phyloP scores from a whole-genome alignment of 2,888 invertebrate genomes.

The Sminthurinus aureus region DNA sequence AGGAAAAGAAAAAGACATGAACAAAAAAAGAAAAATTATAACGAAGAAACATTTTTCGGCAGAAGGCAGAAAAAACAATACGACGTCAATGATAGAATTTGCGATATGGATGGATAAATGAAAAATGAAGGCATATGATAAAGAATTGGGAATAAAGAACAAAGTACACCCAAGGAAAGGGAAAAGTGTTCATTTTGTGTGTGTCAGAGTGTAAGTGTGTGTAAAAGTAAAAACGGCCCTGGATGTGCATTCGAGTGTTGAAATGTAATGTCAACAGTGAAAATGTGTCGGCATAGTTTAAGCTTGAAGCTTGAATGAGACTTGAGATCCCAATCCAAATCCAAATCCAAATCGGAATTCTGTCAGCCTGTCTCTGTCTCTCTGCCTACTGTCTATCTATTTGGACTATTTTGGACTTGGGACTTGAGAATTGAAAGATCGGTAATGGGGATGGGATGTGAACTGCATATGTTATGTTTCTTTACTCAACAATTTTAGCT shows the following conservation, averaged over 20 bases:
- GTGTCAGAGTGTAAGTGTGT: background rate
- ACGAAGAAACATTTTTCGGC: no score
- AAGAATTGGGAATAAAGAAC: background rate
- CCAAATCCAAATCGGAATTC: background rate
- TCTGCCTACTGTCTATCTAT: no score
- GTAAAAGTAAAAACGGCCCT: background rate
- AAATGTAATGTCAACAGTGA: background rate
- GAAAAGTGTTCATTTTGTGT: background rate
- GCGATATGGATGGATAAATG: background rate
- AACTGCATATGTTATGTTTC: no score
- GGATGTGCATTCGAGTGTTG: background rate
- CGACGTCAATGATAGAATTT: background rate
- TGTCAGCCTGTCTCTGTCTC: no score
- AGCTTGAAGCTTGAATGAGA: background rate
- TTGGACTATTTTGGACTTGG: no score
- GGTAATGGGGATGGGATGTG: no score
- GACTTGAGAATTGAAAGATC: no score
- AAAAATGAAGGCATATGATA: background rate
- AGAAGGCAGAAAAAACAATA: no score
- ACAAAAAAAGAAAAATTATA: no score
- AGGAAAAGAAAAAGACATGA: no score
- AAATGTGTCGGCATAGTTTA: background rate
- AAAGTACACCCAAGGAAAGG: background rate
- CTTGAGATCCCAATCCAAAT: background rate
- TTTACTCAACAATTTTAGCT: no score